Evolutionary conservation across 1,140 invertebrate genomes (phyloP).

Genomic region (Chironomus striatipennis): DNA sequence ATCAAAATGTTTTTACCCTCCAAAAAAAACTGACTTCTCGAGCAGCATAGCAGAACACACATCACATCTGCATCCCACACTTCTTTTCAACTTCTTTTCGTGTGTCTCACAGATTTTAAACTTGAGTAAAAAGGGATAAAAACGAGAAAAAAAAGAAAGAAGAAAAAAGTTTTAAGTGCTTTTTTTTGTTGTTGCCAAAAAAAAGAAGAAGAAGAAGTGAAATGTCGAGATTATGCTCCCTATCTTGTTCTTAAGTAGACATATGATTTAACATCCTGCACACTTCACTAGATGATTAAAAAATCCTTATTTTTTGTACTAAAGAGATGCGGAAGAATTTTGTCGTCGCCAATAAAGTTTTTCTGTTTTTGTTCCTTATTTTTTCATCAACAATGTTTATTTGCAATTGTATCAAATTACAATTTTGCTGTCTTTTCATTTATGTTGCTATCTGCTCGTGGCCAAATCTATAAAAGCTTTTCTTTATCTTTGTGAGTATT

Average conservation of each 20-base stretch:
- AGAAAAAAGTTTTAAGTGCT: conserved; percentile 6
- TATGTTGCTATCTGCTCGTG: too few species aligned
- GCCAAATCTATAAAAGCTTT: too few species aligned
- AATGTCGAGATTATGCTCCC: neutral
- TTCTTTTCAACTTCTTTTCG: too few species aligned
- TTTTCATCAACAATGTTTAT: neutral
- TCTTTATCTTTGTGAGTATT: too few species aligned
- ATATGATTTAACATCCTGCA: neutral
- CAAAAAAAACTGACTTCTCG: too few species aligned
- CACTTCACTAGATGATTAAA: neutral
- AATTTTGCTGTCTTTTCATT: neutral
- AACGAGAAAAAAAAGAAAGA: neutral
- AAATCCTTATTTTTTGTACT: neutral
- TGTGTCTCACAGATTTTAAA: too few species aligned
- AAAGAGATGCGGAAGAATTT: neutral
- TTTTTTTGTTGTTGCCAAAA: conserved; percentile 1
- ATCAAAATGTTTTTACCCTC: too few species aligned
- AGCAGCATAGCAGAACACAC: too few species aligned
- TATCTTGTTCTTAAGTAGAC: neutral
- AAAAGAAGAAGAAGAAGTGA: neutral
- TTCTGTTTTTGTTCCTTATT: neutral
- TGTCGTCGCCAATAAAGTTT: neutral
- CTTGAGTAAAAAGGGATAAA: too few species aligned
- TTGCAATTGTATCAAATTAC: neutral
- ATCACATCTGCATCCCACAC: too few species aligned